Percentiles rank a stretch among this genome's conserved stretches.
Conservation (phyloP, 2,113 vertebrate genomes). For the Myxocyprinus asiaticus region DNA sequence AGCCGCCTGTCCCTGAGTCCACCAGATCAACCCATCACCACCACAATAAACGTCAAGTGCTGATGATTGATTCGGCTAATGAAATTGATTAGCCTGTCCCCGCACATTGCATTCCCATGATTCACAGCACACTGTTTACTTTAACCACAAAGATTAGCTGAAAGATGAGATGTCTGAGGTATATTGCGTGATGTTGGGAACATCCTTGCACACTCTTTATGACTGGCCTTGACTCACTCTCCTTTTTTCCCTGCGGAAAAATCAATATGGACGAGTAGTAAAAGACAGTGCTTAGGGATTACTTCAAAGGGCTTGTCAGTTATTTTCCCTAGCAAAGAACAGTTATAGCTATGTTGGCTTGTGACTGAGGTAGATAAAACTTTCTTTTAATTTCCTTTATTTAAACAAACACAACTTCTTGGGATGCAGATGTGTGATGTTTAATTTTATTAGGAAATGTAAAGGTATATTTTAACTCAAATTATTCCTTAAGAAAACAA, state of each 20-base stretch:
- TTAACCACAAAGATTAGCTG: constrained; percentile 66
- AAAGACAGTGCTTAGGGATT: constrained; percentile 1
- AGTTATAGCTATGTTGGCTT: too few species aligned
- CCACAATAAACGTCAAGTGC: constrained; percentile 90
- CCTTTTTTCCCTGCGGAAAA: constrained; percentile 23
- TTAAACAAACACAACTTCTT: too few species aligned
- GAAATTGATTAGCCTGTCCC: constrained; percentile 90
- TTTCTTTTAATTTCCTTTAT: too few species aligned
- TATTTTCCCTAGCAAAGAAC: neutral
- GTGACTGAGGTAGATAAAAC: too few species aligned
- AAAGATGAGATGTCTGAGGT: constrained; percentile 53
- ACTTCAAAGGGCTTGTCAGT: neutral
- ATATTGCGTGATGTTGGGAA: constrained; percentile 35
- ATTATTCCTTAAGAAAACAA: too few species aligned
- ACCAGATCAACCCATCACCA: constrained; percentile 89
- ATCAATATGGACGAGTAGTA: constrained; percentile 21
- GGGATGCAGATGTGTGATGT: too few species aligned
- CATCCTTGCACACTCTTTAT: constrained; percentile 54
- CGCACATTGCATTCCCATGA: constrained; percentile 17
- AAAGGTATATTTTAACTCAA: too few species aligned
- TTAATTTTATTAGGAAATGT: too few species aligned
- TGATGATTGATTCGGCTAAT: constrained; percentile 91
- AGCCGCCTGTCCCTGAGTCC: constrained; percentile 82
- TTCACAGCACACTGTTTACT: constrained; percentile 64
- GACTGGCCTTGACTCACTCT: constrained; percentile 65